A percentile compares a stretch with the other conserved stretches of the same genome.
Conservation (phyloP, 2,113 vertebrate genomes). For the Rattus norvegicus region GRCr8 NC_086031.1:74773501-74774000, state of each 20-base stretch:
- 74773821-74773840: conserved; percentile 52
- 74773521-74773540: conserved; percentile 20
- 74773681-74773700: conserved; percentile 21
- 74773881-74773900: conserved; percentile 77
- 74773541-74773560: neutral
- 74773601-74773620: neutral
- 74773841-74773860: conserved; percentile 63
- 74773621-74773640: conserved; percentile 4
- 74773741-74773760: conserved; percentile 67
- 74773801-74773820: conserved; percentile 24
- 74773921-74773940: conserved; percentile 73
- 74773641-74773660: neutral
- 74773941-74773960: conserved; percentile 73
- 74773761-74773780: conserved; percentile 64
- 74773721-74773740: conserved; percentile 51
- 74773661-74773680: conserved; percentile 16
- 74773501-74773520: conserved; percentile 18
- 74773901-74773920: conserved; percentile 77
- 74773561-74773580: conserved; percentile 29
- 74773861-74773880: conserved; percentile 63
- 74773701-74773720: neutral
- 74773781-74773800: conserved; percentile 61
- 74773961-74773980: conserved; percentile 62
- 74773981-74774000: conserved; percentile 73
- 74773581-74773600: conserved; percentile 37